These are phyloP conservation scores for Sakesphorus luctuosus DNA, from an alignment of 2,113 vertebrate species.

Conservation along the genomic window DNA sequence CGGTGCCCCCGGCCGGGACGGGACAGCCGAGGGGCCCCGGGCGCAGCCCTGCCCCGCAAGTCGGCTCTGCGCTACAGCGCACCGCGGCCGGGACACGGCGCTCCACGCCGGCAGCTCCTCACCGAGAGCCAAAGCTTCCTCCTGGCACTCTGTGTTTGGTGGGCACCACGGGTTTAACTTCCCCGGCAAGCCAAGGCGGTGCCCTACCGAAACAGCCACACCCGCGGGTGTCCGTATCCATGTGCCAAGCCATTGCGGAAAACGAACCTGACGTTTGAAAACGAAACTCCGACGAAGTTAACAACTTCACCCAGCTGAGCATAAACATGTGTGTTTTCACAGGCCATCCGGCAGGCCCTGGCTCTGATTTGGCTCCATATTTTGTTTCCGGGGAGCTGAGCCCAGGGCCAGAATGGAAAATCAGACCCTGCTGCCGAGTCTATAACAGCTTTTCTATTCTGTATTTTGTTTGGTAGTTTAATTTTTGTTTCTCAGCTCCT, in stretches of 20 bases:
- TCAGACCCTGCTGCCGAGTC: not conserved
- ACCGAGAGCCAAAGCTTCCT: not conserved
- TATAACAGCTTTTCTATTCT: not conserved
- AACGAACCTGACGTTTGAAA: not conserved
- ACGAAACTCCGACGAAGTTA: not conserved
- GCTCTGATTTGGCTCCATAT: not conserved
- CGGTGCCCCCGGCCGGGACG: too few relatives aligned
- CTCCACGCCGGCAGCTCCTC: not conserved
- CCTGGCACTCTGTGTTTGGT: rapidly evolving
- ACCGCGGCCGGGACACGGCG: not conserved
- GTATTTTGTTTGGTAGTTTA: not conserved
- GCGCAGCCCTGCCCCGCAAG: not conserved
- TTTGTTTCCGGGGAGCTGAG: not conserved
- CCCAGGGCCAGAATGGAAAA: not conserved
- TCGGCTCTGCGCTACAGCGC: not conserved
- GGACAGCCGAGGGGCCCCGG: not conserved
- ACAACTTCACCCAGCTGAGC: not conserved
- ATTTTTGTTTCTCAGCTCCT: slow-evolving; percentile 27
- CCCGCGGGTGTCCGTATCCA: rapidly evolving
- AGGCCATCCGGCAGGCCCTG: not conserved
- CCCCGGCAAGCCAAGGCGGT: rapidly evolving
- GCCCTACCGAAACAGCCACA: rapidly evolving
- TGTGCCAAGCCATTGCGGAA: rapidly evolving
- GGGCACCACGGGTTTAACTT: too few relatives aligned
- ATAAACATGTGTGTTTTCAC: not conserved